Evolutionary conservation across 2,888 invertebrate species (phyloP).

Genomic region (Diaphora mendica): DNA sequence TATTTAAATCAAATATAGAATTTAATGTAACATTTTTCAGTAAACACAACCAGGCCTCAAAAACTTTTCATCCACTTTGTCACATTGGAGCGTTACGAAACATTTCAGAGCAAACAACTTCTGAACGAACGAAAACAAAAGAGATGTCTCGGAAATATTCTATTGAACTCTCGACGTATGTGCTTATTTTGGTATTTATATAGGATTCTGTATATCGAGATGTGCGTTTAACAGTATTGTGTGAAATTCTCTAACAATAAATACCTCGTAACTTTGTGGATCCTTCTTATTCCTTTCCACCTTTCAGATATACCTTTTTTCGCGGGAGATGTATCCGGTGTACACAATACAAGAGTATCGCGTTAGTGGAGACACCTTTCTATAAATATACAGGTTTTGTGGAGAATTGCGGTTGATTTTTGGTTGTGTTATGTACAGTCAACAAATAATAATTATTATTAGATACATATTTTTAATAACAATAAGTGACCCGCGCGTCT

Average conservation of each 20-base stretch:
- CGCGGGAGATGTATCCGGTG: background rate
- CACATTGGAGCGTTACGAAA: background rate
- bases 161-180: background rate
- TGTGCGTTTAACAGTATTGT: background rate
- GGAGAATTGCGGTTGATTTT: background rate
- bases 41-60: background rate
- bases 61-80: background rate
- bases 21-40: background rate
- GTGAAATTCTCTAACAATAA: background rate
- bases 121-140: background rate
- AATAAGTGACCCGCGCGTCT: too few relatives aligned
- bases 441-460: background rate
- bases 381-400: background rate
- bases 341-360: background rate
- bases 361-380: background rate
- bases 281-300: background rate
- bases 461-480: too few relatives aligned
- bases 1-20: background rate
- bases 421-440: background rate
- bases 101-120: background rate
- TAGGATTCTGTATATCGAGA: background rate
- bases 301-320: background rate
- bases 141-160: background rate
- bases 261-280: background rate
- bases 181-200: background rate